These are phyloP conservation scores for Cebus imitator DNA, from an alignment of 2,113 vertebrate species.

Conservation along the genomic window DNA sequence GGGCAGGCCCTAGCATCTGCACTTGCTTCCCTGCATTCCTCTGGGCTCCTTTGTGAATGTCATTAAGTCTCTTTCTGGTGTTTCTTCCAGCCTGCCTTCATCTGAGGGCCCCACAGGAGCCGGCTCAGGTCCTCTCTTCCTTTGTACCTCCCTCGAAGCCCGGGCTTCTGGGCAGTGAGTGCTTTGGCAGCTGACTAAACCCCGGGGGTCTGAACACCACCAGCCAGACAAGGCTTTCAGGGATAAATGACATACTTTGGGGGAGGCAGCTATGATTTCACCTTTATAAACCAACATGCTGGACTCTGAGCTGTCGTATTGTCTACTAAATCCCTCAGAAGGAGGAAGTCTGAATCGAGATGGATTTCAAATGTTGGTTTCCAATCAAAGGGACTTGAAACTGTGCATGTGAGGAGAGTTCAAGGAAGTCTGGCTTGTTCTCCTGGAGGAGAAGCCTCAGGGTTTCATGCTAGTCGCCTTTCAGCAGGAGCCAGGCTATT, in stretches of 20 bases:
- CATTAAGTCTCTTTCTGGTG: not conserved
- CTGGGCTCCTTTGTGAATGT: not conserved
- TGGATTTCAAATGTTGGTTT: not conserved
- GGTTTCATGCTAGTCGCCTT: not conserved
- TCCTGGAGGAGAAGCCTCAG: not conserved
- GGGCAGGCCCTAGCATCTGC: not conserved
- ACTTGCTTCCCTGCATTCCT: not conserved
- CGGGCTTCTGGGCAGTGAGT: not conserved
- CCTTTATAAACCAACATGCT: not conserved
- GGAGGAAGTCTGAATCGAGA: not conserved
- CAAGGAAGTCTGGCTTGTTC: not conserved
- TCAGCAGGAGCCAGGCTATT: not conserved
- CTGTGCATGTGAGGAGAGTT: not conserved
- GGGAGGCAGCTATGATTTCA: not conserved
- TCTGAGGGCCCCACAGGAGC: not conserved
- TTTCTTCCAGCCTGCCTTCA: not conserved
- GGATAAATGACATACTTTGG: not conserved
- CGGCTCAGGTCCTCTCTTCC: not conserved
- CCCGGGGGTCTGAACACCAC: not conserved
- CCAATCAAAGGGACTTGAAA: not conserved
- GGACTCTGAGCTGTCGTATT: not conserved
- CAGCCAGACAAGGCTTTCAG: not conserved
- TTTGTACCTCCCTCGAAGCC: not conserved
- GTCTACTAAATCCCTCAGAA: not conserved
- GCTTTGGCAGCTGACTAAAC: not conserved